These are phyloP conservation scores for Elaphurus davidianus DNA, from an alignment of 2,113 vertebrate genomes.

Conservation along the genomic window DNA sequence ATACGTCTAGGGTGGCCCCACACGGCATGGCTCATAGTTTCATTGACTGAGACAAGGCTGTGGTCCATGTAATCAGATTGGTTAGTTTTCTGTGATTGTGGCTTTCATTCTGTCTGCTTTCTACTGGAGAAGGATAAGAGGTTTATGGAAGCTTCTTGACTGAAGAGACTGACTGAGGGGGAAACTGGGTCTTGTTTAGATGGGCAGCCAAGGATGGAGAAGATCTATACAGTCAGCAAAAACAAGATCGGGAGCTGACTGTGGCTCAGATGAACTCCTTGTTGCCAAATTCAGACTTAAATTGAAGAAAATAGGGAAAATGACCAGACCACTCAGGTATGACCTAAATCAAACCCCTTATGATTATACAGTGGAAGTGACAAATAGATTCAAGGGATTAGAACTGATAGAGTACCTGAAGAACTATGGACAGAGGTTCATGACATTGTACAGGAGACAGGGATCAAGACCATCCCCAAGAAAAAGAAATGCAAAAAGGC, in stretches of 20 bases:
- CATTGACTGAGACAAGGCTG: background rate
- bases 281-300: background rate
- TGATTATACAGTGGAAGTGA: background rate
- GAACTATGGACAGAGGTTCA: background rate
- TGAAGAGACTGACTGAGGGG: background rate
- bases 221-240: background rate
- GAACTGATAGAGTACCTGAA: background rate
- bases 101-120: background rate
- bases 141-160: background rate
- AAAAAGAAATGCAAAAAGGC: background rate
- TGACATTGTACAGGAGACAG: background rate
- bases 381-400: background rate
- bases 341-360: background rate
- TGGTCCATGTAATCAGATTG: background rate
- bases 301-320: background rate
- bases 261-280: background rate
- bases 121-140: background rate
- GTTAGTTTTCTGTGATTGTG: background rate
- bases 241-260: accelerated
- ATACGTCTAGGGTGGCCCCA: background rate
- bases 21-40: background rate
- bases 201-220: background rate
- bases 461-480: background rate
- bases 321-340: background rate
- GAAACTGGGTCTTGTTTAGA: background rate